Base-by-base conservation (phyloP, 1,140 invertebrate species). In the Anastrepha obliqua region DNA sequence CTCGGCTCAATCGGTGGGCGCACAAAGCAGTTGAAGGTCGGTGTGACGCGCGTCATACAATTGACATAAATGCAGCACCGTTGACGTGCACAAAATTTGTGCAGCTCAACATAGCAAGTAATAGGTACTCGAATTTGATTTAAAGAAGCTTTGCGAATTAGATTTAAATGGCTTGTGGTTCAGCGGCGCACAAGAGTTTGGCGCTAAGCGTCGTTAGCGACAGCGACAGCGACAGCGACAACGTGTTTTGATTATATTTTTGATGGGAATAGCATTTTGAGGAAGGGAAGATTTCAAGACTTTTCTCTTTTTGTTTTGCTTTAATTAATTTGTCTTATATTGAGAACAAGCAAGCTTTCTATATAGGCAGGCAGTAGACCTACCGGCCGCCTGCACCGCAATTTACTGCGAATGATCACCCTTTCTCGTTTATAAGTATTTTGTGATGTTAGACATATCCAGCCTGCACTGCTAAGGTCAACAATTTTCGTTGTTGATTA, bases 1-100 rank as follows among this genome's bases (percentile, higher is more conserved):
- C 70, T 47, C 70, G 29, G 15, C 70, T 74, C 70, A 51, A 70
- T 11, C n/a, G 44, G 44, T 44, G 70, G 70, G 70, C 44, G 44
- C 70, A 74, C 70, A 74, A 42, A 74, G 44, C 47, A 55, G 47
- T 81, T n/a, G 47, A 81, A 81, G 74, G 74, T 51, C 74, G 44
- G 47, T 81, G 47, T 55, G 47, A 81, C 47, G 74, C 47, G 17
- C 47, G 42, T 74, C 70, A 15, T n/a, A 74, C 67, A 70, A 81
- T 81, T 81, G 74, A 17, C 74, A 81, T 15, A 81, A 81, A 7
- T 81, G 74, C 47, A 81, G 74, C 74, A n/a, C 13, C n/a, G 60
- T n/a, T 20, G 74, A 29, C 29, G 29, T 29, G 29, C 29, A 29
- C 29, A 29, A 29, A 29, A 29, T 29, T 29, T 29, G 29, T 29